Conservation (phyloP, 92 coral and sea anemone species). For the Palythoa heliodiscus region DNA sequence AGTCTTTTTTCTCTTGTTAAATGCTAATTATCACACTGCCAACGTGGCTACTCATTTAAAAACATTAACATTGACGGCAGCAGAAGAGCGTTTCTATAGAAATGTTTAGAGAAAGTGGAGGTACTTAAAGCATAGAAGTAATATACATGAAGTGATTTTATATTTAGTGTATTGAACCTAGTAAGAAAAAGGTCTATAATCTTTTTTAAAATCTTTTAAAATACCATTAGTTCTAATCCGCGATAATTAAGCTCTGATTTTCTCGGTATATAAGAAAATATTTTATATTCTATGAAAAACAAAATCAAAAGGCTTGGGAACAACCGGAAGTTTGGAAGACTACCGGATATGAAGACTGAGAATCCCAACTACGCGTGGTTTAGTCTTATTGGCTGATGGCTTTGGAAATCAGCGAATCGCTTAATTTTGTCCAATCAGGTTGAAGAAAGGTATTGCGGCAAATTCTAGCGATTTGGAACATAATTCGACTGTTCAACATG, state of each 20-base stretch:
- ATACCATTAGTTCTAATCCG: not conserved
- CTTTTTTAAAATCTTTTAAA: not conserved
- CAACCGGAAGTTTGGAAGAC: conserved; percentile 27
- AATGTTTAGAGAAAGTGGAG: not conserved
- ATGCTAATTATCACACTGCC: conserved; percentile 17
- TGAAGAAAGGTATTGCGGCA: conserved; percentile 19
- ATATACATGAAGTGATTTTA: not conserved
- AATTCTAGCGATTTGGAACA: conserved; percentile 17
- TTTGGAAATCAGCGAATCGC: not conserved
- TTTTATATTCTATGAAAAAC: not conserved
- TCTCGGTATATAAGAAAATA: not conserved
- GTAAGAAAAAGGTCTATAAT: not conserved
- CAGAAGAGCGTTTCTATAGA: conserved; percentile 16
- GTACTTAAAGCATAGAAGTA: not conserved
- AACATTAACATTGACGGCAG: not conserved
- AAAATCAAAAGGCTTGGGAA: not conserved
- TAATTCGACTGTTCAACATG: conserved; percentile 20
- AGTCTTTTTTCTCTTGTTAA: not conserved
- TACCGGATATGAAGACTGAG: conserved; percentile 15
- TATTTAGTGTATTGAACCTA: not conserved
- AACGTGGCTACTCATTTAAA: conserved; percentile 17
- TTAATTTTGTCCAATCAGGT: conserved; percentile 18
- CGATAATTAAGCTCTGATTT: not conserved
- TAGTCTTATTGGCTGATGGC: conserved; percentile 3
- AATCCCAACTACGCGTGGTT: conserved; percentile 10